Evolutionary conservation across 2,797 vertebrate genomes (phyloP), one percentile per base, ranked within the genome.

Genomic region (Sebastes diaconus): DNA sequence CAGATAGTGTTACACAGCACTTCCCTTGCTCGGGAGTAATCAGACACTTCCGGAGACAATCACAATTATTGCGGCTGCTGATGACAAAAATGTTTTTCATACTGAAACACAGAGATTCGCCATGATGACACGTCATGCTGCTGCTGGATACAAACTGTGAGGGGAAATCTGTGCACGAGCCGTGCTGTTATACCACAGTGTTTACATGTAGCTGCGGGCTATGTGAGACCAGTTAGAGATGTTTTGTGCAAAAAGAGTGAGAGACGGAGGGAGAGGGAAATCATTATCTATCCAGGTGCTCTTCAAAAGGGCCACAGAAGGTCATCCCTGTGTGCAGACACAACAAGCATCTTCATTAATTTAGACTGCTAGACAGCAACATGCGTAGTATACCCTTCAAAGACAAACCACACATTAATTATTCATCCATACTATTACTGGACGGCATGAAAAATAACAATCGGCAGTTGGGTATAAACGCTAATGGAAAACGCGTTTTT

Each of bases 1-100:
- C 75, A 82, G 80, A 91, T n/a, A 83, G 81, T 75, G 86, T 90
- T 88, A 87, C 92, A 81, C 75, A 70, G 78, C 36, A 18, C 83
- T 80, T 80, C 79, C 73, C 65, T 70, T 79, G 81, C 77, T 73
- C 58, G 16, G 68, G 87, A 58, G 57, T 61, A 69, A 81, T 80
- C 82, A 85, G 54, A 89, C 67, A 78, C 88, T 76, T 57, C 74
- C 73, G 69, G 75, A 82, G 73, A 86, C 73, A 14, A 58, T 80
- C 50, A 36, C 50, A 79, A 80, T 75, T 78, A 86, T 12, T 67
- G 68, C 65, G 22, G 79, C 67, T 29, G 36, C 60, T 32, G 76
- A 81, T 58, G 77, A 71, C 63, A 68, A 57, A 78, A 75, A 70
- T 5, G 3, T 22, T 50, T 68, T 64, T 73, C 36, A 14, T 39